Base-by-base conservation (phyloP, 2,888 invertebrate genomes). In the Lordiphosa andalusiaca region DNA sequence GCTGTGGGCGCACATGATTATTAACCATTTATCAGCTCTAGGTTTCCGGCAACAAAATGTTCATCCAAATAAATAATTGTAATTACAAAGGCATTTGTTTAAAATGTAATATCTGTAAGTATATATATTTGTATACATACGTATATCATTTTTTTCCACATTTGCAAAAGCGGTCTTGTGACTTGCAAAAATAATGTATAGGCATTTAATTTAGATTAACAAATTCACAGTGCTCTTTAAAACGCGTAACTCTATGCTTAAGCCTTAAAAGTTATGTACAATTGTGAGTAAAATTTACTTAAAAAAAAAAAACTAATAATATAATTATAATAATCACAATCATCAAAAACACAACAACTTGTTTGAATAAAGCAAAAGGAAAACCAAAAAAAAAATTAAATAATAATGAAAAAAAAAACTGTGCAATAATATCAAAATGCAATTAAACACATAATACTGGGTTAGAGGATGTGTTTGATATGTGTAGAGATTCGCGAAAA, bases 1-100 rank as follows among this genome's bases (percentile, higher is more conserved):
- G 10, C 30, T 48, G 74, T 83, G 48, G 75, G 75, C 75, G 10
- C 30, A 30, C 10, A 30, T 30, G 40, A 19, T 25, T 44, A 62
- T 30, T 48, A 9, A 40, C 40, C 36, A 33, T 42, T 25, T 63
- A 66, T 63, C 63, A 56, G 37, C 25, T 39, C 6, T 49, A 58
- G 49, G 46, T 38, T 63, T 63, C 63, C 63, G 50, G 66, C 38
- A 13, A 42, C 25, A 33, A 36, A 39, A 54, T 39, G 23, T 36
- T 40, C 30, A 39, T 25, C 10, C 10, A 12, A 47, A n/a, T 30
- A 1, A 30, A 39, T 12, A 3, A 40, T 25, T 36, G 25, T 9
- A 9, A 33, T 42, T 53, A 36, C n/a, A 49, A 39, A 40, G 6
- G 23, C 16, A 35, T 7, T 62, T 48, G 23, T 54, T 41, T 63